phyloP scores from a whole-genome alignment of 2,113 vertebrate genomes.

The Myotis yumanensis region DNA sequence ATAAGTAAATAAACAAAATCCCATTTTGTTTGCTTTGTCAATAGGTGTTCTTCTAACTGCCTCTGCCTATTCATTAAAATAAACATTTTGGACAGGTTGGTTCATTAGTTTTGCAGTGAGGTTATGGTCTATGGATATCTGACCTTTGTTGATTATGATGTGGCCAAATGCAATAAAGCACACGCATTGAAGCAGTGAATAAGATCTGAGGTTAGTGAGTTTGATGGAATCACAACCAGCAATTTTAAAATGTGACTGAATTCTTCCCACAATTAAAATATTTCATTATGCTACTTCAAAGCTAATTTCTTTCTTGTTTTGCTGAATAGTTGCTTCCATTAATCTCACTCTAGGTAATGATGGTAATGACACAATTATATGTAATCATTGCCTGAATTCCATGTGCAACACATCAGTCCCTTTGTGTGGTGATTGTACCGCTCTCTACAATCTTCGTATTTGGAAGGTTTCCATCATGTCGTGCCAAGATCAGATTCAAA shows the following conservation, averaged over 20 bases:
- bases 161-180: constrained; percentile 50
- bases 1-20: background rate
- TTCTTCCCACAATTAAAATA: constrained; percentile 80
- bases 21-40: background rate
- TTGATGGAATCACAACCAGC: constrained; percentile 68
- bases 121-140: background rate
- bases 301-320: constrained; percentile 80
- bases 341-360: constrained; percentile 84
- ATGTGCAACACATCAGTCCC: constrained; percentile 69
- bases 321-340: constrained; percentile 79
- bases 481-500: constrained; percentile 73
- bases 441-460: constrained; percentile 57
- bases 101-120: background rate
- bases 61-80: constrained; percentile 5
- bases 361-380: constrained; percentile 83
- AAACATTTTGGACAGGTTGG: background rate
- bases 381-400: constrained; percentile 80
- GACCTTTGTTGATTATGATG: constrained; percentile 42
- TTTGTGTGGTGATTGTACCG: constrained; percentile 75
- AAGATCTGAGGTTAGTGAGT: constrained; percentile 44
- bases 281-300: constrained; percentile 81
- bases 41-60: background rate
- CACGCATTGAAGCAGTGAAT: background rate
- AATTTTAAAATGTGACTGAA: constrained; percentile 78
- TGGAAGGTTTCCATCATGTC: constrained; percentile 71